These are phyloP conservation scores for Otolemur crassicaudatus DNA, from an alignment of 2,797 vertebrate species.

Conservation along the genomic window DNA sequence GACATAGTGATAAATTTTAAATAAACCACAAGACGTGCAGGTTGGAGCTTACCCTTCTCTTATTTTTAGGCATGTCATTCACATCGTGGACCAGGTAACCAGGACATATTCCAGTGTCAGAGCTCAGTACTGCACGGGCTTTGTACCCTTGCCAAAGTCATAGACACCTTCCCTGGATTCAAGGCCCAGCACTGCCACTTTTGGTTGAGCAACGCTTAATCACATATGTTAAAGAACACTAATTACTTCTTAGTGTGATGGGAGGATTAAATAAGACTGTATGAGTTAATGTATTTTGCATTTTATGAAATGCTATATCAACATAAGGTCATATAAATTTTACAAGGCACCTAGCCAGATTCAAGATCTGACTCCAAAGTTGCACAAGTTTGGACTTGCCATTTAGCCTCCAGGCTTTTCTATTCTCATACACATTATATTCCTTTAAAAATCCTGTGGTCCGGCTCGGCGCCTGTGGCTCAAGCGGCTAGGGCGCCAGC, in stretches of 20 bases:
- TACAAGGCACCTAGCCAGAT: neutral
- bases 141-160: neutral
- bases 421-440: neutral
- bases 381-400: neutral
- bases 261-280: neutral
- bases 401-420: neutral
- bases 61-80: neutral
- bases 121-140: neutral
- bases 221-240: neutral
- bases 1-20: neutral
- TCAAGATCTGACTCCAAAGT: neutral
- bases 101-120: neutral
- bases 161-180: neutral
- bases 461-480: no score
- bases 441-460: neutral
- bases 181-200: neutral
- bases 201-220: neutral
- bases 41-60: neutral
- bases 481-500: no score
- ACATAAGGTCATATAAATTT: neutral
- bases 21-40: neutral
- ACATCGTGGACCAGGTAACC: neutral
- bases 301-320: neutral
- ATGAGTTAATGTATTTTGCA: neutral
- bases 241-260: neutral